A percentile compares a stretch with the other conserved stretches of the same genome.
These are phyloP conservation scores for Microctonus brassicae DNA, from an alignment of 2,888 invertebrate species.

Conservation along the genomic window DNA sequence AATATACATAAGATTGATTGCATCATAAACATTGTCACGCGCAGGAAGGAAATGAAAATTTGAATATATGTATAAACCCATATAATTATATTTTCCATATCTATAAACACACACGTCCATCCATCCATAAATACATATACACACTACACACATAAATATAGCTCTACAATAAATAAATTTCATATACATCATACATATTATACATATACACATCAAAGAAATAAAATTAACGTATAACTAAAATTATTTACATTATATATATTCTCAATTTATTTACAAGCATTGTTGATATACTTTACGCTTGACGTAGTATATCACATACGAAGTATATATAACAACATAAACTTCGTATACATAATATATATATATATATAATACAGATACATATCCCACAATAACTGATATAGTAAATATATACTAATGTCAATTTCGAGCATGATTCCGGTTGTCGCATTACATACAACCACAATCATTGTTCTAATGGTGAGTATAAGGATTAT, in stretches of 20 bases:
- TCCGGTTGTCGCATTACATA: constrained; percentile 48
- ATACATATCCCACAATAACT: constrained; percentile 45
- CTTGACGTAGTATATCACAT: background rate
- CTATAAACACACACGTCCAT: no score
- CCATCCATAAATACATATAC: no score
- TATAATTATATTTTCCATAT: background rate
- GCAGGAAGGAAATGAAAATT: background rate
- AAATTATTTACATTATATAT: background rate
- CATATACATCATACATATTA: background rate
- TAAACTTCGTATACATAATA: background rate
- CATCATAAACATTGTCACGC: background rate
- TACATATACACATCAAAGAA: background rate
- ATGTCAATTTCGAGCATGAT: constrained; percentile 30
- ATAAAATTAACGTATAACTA: background rate
- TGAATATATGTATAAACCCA: background rate
- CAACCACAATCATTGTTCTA: constrained; percentile 41
- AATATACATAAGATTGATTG: constrained; percentile 10
- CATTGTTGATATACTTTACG: background rate
- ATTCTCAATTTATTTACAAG: background rate
- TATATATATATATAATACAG: constrained; percentile 41
- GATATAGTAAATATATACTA: constrained; percentile 27
- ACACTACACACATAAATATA: no score
- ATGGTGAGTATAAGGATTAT: background rate
- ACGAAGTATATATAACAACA: constrained; percentile 34
- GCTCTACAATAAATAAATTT: no score